Evolutionary conservation across 2,888 invertebrate genomes (phyloP).

Genomic region (Petrolisthes manimaculis): DNA sequence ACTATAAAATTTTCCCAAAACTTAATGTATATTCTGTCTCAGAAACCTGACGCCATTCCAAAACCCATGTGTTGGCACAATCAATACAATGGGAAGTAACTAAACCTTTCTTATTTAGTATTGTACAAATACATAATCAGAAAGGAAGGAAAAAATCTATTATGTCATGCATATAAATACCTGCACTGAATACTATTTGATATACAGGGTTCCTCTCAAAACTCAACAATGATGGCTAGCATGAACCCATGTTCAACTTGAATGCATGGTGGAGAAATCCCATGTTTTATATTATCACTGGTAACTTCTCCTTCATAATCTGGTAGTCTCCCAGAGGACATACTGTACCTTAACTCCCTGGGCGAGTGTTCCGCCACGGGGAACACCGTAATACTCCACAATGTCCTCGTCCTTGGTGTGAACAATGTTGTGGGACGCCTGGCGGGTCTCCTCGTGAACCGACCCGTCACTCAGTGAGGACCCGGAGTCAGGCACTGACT

Average conservation of each 20-base stretch:
- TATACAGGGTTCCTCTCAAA: too few species aligned
- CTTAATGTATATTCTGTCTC: too few species aligned
- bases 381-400: conserved; percentile 77
- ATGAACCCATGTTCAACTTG: neutral
- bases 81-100: too few species aligned
- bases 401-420: conserved; percentile 84
- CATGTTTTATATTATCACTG: neutral
- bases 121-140: too few species aligned
- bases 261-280: neutral
- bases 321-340: neutral
- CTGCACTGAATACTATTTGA: too few species aligned
- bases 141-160: too few species aligned
- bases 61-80: too few species aligned
- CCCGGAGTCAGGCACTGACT: conserved; percentile 70
- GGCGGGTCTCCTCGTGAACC: conserved; percentile 62
- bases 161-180: too few species aligned
- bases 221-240: too few species aligned
- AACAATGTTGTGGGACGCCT: conserved; percentile 71
- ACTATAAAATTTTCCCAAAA: too few species aligned
- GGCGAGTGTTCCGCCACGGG: conserved; percentile 73
- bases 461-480: conserved; percentile 75
- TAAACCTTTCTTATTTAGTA: too few species aligned
- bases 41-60: too few species aligned
- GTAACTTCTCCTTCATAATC: neutral
- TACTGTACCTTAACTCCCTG: conserved; percentile 78